phyloP scores from a whole-genome alignment of 2,797 vertebrate species.

The Garrulus glandarius region DNA sequence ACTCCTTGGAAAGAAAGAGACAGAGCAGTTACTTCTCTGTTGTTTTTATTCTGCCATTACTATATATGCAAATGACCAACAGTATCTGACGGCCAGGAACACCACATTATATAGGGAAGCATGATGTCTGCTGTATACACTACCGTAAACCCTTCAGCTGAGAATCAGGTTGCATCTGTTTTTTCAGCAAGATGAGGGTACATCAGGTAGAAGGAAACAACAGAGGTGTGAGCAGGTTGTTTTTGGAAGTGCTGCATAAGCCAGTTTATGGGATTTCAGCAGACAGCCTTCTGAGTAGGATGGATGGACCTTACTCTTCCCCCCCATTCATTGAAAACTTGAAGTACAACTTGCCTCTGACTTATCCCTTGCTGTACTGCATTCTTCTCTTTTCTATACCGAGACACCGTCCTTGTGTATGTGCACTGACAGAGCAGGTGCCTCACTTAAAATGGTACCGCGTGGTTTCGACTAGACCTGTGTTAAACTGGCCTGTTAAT shows the following conservation, averaged over 20 bases:
- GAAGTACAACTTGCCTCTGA: neutral
- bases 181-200: neutral
- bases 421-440: neutral
- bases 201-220: neutral
- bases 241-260: neutral
- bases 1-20: neutral
- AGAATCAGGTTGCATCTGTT: neutral
- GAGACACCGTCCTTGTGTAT: neutral
- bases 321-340: neutral
- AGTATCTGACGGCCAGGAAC: neutral
- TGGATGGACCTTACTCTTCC: neutral
- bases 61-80: neutral
- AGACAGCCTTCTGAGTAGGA: neutral
- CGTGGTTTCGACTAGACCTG: neutral
- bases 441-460: neutral
- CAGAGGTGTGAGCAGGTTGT: neutral
- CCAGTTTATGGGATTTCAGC: neutral
- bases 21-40: neutral
- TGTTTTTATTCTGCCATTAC: neutral
- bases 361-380: neutral
- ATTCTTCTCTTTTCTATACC: rapidly evolving
- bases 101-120: neutral
- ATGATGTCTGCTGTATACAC: neutral
- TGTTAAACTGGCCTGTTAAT: neutral
- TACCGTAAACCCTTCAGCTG: neutral